phyloP scores from a whole-genome alignment of 1,140 invertebrate species.

The Paraescarpia echinospica region DNA sequence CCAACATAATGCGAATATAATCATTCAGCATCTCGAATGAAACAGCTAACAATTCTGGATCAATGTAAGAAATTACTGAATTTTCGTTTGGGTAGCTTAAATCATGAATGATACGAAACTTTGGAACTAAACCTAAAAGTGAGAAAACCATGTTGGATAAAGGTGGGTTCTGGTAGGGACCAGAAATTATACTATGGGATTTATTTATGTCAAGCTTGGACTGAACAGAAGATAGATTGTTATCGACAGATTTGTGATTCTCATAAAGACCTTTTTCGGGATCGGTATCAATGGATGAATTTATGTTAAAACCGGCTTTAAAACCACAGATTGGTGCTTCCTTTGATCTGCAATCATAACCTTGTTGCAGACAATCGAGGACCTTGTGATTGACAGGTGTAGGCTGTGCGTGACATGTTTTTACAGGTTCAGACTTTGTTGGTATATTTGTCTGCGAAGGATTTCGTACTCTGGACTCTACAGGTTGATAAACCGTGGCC shows the following conservation, averaged over 20 bases:
- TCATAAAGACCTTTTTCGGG: neutral
- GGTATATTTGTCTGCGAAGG: neutral
- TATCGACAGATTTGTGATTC: neutral
- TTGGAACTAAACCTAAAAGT: neutral
- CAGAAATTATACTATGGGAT: neutral
- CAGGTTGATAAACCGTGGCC: neutral
- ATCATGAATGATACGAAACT: neutral
- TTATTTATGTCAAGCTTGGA: neutral
- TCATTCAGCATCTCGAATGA: no score
- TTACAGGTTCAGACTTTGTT: neutral
- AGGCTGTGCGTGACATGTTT: neutral
- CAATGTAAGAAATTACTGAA: no score
- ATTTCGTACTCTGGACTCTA: neutral
- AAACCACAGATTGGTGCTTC: neutral
- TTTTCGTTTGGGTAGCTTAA: no score
- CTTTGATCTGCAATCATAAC: neutral
- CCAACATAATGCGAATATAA: no score
- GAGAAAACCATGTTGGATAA: neutral
- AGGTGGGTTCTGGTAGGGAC: neutral
- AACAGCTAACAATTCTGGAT: no score
- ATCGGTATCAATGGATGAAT: neutral
- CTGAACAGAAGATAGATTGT: neutral
- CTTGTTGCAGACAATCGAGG: neutral
- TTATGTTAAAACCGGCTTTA: neutral
- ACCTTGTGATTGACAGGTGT: neutral